Conservation (phyloP, 2,797 vertebrate species). For the Rhinichthys osculus region DNA sequence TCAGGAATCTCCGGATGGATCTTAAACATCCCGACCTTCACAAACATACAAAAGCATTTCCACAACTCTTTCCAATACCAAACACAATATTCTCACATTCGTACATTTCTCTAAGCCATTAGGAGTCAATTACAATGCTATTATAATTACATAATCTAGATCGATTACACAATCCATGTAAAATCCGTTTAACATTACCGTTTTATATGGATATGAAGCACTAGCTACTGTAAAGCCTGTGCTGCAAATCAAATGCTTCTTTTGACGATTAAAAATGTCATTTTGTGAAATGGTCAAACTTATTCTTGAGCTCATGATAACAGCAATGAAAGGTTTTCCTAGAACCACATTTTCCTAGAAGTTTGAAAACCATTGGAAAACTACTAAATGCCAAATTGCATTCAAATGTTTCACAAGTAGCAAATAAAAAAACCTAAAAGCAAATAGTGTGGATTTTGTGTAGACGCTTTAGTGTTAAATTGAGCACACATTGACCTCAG, state of each 20-base stretch:
- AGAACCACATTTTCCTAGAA: neutral
- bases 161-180: neutral
- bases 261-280: neutral
- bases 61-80: neutral
- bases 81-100: neutral
- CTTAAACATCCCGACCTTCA: slow-evolving; percentile 98
- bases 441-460: neutral
- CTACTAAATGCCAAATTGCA: neutral
- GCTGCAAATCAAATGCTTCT: neutral
- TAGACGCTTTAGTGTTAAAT: neutral
- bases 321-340: neutral
- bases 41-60: slow-evolving; percentile 13
- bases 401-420: neutral
- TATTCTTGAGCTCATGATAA: neutral
- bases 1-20: slow-evolving; percentile 98
- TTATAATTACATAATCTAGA: neutral
- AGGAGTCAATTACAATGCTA: neutral
- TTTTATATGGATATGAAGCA: neutral
- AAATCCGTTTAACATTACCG: neutral
- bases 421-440: neutral
- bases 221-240: neutral
- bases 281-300: neutral
- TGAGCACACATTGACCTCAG: neutral
- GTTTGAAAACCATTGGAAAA: neutral
- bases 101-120: neutral